These are phyloP conservation scores for Aphidius colemani DNA, from an alignment of 2,888 invertebrate species.

Conservation along the genomic window DNA sequence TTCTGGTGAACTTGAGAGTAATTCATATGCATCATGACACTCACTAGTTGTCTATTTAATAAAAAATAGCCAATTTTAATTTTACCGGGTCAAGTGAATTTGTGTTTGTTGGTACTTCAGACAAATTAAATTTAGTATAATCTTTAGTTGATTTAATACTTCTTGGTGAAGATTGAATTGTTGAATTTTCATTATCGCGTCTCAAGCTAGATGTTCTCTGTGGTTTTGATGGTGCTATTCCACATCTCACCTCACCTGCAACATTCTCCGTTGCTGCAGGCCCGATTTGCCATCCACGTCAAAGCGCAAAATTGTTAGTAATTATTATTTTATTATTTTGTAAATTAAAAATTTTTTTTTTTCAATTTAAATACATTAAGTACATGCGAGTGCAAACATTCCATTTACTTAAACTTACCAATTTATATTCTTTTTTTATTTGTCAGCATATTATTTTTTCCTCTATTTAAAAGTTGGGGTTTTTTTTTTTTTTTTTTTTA, in stretches of 20 bases:
- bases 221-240: constrained; percentile 81
- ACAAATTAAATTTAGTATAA: constrained; percentile 8
- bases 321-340: constrained; percentile 35
- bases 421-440: constrained; percentile 2
- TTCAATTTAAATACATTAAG: neutral
- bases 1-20: constrained; percentile 72
- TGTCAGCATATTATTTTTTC: constrained; percentile 1
- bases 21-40: constrained; percentile 68
- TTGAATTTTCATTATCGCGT: constrained; percentile 59
- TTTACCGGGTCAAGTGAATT: constrained; percentile 20
- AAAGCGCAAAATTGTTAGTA: constrained; percentile 57
- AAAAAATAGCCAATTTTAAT: constrained; percentile 2
- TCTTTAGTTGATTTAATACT: constrained; percentile 1
- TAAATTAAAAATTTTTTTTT: constrained; percentile 16
- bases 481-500: no score
- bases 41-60: constrained; percentile 61
- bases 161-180: constrained; percentile 14
- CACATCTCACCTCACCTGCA: constrained; percentile 80
- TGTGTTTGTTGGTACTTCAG: constrained; percentile 13
- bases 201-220: constrained; percentile 86
- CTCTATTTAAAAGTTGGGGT: no score
- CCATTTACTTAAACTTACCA: constrained; percentile 14
- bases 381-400: constrained; percentile 13
- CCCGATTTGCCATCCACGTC: constrained; percentile 38
- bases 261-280: constrained; percentile 61